phyloP scores from a whole-genome alignment of 2,888 invertebrate genomes.

The Tigriopus californicus region DNA sequence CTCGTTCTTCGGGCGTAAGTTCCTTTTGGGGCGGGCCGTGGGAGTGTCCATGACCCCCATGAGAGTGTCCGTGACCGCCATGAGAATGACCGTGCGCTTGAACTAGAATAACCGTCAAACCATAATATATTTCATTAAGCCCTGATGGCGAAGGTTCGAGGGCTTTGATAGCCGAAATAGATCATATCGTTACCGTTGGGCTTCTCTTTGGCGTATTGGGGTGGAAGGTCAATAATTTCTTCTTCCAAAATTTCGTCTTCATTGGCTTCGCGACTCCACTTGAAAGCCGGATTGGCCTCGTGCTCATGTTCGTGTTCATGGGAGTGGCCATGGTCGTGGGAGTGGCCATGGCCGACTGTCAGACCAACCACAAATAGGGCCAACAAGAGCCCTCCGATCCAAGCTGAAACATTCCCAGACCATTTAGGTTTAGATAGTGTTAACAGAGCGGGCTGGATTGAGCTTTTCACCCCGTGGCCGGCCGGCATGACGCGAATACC shows the following conservation, averaged over 20 bases:
- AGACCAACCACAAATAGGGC: too few relatives aligned
- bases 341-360: constrained; percentile 21
- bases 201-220: not conserved
- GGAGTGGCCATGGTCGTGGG: constrained; percentile 22
- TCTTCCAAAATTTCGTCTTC: constrained; percentile 15
- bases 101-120: not conserved
- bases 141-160: too few relatives aligned
- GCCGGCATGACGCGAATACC: too few relatives aligned
- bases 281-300: constrained; percentile 48
- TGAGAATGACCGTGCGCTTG: constrained; percentile 16
- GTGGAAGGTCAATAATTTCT: constrained; percentile 4
- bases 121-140: too few relatives aligned
- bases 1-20: constrained; percentile 16
- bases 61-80: constrained; percentile 16
- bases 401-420: too few relatives aligned
- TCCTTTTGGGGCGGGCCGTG: constrained; percentile 11
- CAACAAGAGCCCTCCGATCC: too few relatives aligned
- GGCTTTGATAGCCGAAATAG: not conserved
- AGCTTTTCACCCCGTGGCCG: too few relatives aligned
- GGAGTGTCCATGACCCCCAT: constrained; percentile 17
- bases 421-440: too few relatives aligned
- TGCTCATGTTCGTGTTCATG: constrained; percentile 32
- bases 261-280: constrained; percentile 59
- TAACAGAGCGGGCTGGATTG: too few relatives aligned
- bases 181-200: not conserved